Conservation (phyloP, 2,888 invertebrate genomes). For the Hirtodrosophila trivittata region DNA sequence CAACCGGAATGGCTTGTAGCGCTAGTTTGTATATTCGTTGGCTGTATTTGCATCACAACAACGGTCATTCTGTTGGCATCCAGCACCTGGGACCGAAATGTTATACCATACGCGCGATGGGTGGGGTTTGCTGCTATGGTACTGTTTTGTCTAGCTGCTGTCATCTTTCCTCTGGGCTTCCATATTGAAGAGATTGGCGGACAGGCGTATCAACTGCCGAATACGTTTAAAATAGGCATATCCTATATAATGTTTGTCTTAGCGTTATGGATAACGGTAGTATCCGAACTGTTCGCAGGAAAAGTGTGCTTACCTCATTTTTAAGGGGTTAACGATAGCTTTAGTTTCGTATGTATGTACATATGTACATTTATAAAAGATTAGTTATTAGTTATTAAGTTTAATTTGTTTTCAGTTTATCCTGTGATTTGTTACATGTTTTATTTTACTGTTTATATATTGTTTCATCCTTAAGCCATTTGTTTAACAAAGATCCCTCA, state of each 20-base stretch:
- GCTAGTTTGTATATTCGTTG: slow-evolving; percentile 94
- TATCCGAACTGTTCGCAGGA: slow-evolving; percentile 97
- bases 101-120: slow-evolving; percentile 96
- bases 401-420: slow-evolving; percentile 40
- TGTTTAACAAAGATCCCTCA: no score
- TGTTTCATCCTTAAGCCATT: slow-evolving; percentile 10
- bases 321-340: slow-evolving; percentile 84
- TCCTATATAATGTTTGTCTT: slow-evolving; percentile 98
- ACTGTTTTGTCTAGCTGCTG: slow-evolving; percentile 96
- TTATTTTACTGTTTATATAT: slow-evolving; percentile 30
- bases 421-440: slow-evolving; percentile 69
- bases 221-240: slow-evolving; percentile 97
- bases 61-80: slow-evolving; percentile 94
- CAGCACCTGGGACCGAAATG: slow-evolving; percentile 95
- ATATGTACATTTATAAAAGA: not conserved
- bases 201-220: slow-evolving; percentile 96
- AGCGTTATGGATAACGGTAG: slow-evolving; percentile 97
- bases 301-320: slow-evolving; percentile 98
- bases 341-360: slow-evolving; percentile 18
- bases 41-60: slow-evolving; percentile 96
- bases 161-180: slow-evolving; percentile 98
- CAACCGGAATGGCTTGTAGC: slow-evolving; percentile 96
- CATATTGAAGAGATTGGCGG: slow-evolving; percentile 98
- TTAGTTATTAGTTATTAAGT: slow-evolving; percentile 16
- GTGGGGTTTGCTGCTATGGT: slow-evolving; percentile 98